These are phyloP conservation scores for Timandra comae DNA, from an alignment of 2,888 invertebrate genomes.

Conservation along the genomic window DNA sequence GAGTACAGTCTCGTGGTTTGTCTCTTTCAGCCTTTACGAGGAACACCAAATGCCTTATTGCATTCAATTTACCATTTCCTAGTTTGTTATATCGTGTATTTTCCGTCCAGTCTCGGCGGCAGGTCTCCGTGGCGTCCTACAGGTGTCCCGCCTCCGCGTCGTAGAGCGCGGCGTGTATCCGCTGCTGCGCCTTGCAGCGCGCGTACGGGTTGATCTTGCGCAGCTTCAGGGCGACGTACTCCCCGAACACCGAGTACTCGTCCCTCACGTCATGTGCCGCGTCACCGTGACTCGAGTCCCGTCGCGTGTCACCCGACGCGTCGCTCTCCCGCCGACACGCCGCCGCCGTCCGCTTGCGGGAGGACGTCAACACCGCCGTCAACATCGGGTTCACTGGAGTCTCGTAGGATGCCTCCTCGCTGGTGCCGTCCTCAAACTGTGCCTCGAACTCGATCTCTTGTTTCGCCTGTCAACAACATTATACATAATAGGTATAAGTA, in stretches of 20 bases:
- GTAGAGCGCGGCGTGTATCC: slow-evolving; percentile 9
- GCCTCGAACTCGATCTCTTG: no score
- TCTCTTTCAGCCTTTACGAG: no score
- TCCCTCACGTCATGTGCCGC: slow-evolving; percentile 2
- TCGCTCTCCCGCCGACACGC: not conserved
- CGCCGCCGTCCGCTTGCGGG: not conserved
- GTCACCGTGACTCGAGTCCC: no score
- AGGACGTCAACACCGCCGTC: not conserved
- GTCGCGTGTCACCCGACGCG: not conserved
- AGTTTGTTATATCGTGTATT: not conserved
- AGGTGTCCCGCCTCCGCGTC: slow-evolving; percentile 6
- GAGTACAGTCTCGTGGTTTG: no score
- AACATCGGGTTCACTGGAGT: no score
- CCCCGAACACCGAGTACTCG: slow-evolving; percentile 7
- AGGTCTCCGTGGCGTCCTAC: no score
- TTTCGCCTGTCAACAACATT: no score
- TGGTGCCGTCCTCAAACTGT: no score
- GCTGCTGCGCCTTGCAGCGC: slow-evolving; percentile 5
- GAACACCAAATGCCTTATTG: no score
- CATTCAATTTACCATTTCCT: no score
- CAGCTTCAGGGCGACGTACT: slow-evolving; percentile 9
- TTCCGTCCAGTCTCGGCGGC: not conserved
- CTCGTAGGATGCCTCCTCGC: no score
- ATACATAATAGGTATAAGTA: no score
- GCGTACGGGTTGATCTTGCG: slow-evolving; percentile 6